phyloP scores from a whole-genome alignment of 1,140 invertebrate species.

The silkworm (Bombyx mori) region ASM3026992v2 NC_085129.1:14766501-14767000 shows the following conservation, averaged over 20 bases:
- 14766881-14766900: conserved; percentile 63
- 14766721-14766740: conserved; percentile 54
- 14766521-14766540: no score
- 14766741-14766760: conserved; percentile 38
- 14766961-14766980: conserved; percentile 61
- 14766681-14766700: conserved; percentile 32
- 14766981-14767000: conserved; percentile 61
- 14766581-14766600: conserved; percentile 53
- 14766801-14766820: conserved; percentile 40
- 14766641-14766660: conserved; percentile 11
- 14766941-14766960: conserved; percentile 58
- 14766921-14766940: conserved; percentile 56
- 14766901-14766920: conserved; percentile 55
- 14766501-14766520: no score
- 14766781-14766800: conserved; percentile 44
- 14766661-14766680: conserved; percentile 13
- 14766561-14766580: conserved; percentile 60
- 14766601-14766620: conserved; percentile 41
- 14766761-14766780: conserved; percentile 43
- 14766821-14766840: conserved; percentile 49
- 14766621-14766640: conserved; percentile 25
- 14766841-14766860: conserved; percentile 52
- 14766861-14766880: conserved; percentile 50
- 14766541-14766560: no score
- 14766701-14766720: conserved; percentile 57